Evolutionary conservation across 2,888 invertebrate genomes (phyloP).

Genomic region (Acanthoscelides obtectus): DNA sequence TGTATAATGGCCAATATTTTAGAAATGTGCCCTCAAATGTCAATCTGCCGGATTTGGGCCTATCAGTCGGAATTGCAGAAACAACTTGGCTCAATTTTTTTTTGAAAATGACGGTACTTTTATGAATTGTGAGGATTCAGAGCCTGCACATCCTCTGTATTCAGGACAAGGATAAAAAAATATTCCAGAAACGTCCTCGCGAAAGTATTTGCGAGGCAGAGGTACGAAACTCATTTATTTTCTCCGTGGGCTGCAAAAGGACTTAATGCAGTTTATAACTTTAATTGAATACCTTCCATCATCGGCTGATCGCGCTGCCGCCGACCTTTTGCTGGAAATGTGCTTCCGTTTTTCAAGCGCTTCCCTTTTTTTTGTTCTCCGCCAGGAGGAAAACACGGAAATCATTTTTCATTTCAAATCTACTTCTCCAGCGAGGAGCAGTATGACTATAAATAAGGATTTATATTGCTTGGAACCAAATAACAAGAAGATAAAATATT

Average conservation of each 20-base stretch:
- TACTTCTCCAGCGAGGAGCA: background rate
- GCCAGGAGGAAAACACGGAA: background rate
- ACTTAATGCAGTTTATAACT: background rate
- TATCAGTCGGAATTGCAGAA: too few relatives aligned
- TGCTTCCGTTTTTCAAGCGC: background rate
- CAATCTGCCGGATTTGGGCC: too few relatives aligned
- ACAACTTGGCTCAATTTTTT: too few relatives aligned
- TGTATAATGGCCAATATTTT: too few relatives aligned
- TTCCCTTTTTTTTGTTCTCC: background rate
- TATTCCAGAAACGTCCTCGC: background rate
- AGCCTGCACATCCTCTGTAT: too few relatives aligned
- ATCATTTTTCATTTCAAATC: background rate
- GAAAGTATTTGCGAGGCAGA: background rate
- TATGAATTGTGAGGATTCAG: too few relatives aligned
- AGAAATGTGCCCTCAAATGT: too few relatives aligned
- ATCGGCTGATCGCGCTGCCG: background rate
- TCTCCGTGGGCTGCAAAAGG: background rate
- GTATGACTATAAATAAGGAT: background rate
- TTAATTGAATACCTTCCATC: background rate
- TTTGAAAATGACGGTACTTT: too few relatives aligned
- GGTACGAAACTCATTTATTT: background rate
- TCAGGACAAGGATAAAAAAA: background rate
- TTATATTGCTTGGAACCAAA: background rate
- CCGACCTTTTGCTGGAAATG: background rate
- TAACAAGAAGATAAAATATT: too few relatives aligned